Evolutionary conservation across 2,113 vertebrate species (phyloP).

Genomic region (Gobius niger): DNA sequence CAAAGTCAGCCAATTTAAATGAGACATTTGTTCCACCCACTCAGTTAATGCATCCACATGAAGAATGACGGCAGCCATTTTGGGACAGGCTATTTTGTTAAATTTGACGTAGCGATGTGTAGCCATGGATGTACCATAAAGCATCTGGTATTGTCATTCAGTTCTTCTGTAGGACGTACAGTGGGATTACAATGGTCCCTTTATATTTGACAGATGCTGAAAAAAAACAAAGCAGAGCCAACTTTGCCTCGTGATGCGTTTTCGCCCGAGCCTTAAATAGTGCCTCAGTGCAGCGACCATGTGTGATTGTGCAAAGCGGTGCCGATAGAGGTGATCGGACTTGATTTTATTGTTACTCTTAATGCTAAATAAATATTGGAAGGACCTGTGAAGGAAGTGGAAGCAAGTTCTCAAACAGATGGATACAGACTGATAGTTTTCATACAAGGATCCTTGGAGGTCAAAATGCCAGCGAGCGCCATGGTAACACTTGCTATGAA

Average conservation of each 20-base stretch:
- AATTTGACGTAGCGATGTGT: neutral
- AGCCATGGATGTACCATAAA: conserved; percentile 2
- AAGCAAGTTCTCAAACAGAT: too few relatives aligned
- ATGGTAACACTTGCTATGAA: too few relatives aligned
- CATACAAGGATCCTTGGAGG: too few relatives aligned
- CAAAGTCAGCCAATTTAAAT: neutral
- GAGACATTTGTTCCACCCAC: neutral
- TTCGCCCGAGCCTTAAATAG: neutral
- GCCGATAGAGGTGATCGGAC: neutral
- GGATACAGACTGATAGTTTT: too few relatives aligned
- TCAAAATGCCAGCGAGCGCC: too few relatives aligned
- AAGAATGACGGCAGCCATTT: neutral
- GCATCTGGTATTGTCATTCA: neutral
- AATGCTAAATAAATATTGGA: too few relatives aligned
- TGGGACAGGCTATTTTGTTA: neutral
- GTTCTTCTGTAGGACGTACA: neutral
- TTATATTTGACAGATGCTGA: neutral
- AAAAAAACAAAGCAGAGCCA: neutral
- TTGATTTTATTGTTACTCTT: neutral
- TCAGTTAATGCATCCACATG: neutral
- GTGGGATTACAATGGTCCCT: neutral
- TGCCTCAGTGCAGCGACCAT: neutral
- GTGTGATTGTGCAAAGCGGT: neutral
- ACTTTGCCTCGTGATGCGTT: neutral
- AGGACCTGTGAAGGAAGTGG: too few relatives aligned